Evolutionary conservation across 2,113 vertebrate species (phyloP).

Genomic region (Menidia beryllina): DNA sequence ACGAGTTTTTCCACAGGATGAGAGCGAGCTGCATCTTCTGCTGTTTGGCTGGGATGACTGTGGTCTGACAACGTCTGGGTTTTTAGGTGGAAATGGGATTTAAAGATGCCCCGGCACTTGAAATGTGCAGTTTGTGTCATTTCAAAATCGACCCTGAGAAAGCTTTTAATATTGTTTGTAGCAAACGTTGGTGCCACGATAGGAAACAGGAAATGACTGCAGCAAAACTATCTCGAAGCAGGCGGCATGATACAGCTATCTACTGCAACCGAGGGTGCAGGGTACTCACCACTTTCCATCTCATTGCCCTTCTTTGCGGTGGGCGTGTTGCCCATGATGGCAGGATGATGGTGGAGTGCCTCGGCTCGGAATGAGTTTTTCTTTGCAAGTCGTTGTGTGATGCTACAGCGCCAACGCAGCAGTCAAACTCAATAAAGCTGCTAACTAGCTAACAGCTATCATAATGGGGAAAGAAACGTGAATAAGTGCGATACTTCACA

Average conservation of each 20-base stretch:
- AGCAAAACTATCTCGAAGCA: neutral
- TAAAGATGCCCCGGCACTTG: neutral
- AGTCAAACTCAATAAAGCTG: constrained; percentile 54
- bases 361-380: constrained; percentile 58
- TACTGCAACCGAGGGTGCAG: constrained; percentile 1
- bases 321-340: constrained; percentile 94
- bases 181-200: neutral
- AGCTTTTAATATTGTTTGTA: neutral
- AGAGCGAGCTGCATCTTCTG: constrained; percentile 45
- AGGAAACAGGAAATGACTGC: constrained; percentile 51
- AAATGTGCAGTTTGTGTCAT: neutral
- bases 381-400: constrained; percentile 59
- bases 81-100: neutral
- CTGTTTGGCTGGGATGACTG: constrained; percentile 17
- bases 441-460: constrained; percentile 73
- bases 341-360: constrained; percentile 78
- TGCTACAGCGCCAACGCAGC: constrained; percentile 56
- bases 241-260: neutral
- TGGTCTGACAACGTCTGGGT: neutral
- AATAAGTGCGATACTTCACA: constrained; percentile 17
- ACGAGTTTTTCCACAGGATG: constrained; percentile 69
- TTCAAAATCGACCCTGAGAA: neutral
- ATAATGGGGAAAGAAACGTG: constrained; percentile 60
- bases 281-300: constrained; percentile 89
- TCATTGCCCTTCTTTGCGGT: constrained; percentile 94